Percentiles rank a stretch among this genome's conserved stretches.
Conservation (phyloP, 2,888 invertebrate species). For the Dimorphilus gyrociliatus region DNA sequence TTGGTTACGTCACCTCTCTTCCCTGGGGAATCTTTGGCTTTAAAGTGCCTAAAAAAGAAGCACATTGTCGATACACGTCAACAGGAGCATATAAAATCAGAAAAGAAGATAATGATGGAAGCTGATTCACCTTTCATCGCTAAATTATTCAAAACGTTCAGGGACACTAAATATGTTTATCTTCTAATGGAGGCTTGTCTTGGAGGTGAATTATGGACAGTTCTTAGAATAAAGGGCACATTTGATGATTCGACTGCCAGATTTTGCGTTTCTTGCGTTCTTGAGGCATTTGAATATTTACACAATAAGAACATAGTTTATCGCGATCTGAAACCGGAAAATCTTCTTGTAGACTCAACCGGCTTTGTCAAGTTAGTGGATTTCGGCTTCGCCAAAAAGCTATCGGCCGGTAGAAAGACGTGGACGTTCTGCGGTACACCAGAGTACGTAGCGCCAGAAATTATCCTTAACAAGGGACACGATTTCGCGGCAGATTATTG, state of each 20-base stretch:
- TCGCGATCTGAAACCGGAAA: slow-evolving; percentile 62
- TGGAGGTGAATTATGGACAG: slow-evolving; percentile 86
- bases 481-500: slow-evolving; percentile 83
- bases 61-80: slow-evolving; percentile 75
- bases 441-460: slow-evolving; percentile 93
- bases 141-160: slow-evolving; percentile 69
- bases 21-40: slow-evolving; percentile 59
- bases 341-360: slow-evolving; percentile 71
- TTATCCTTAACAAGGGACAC: slow-evolving; percentile 92
- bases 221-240: slow-evolving; percentile 57
- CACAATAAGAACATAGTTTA: slow-evolving; percentile 94
- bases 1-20: slow-evolving; percentile 48
- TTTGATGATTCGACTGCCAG: no score
- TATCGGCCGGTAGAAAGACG: slow-evolving; percentile 62
- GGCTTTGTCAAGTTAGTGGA: slow-evolving; percentile 93
- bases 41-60: slow-evolving; percentile 73
- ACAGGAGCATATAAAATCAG: slow-evolving; percentile 71
- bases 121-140: slow-evolving; percentile 58
- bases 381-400: slow-evolving; percentile 93
- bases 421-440: slow-evolving; percentile 98
- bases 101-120: slow-evolving; percentile 64
- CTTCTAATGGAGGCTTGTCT: slow-evolving; percentile 86
- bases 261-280: slow-evolving; percentile 83
- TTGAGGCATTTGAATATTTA: slow-evolving; percentile 92
- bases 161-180: slow-evolving; percentile 77